Conservation (phyloP, 1,140 invertebrate genomes). For the Berghia stephanieae region DNA sequence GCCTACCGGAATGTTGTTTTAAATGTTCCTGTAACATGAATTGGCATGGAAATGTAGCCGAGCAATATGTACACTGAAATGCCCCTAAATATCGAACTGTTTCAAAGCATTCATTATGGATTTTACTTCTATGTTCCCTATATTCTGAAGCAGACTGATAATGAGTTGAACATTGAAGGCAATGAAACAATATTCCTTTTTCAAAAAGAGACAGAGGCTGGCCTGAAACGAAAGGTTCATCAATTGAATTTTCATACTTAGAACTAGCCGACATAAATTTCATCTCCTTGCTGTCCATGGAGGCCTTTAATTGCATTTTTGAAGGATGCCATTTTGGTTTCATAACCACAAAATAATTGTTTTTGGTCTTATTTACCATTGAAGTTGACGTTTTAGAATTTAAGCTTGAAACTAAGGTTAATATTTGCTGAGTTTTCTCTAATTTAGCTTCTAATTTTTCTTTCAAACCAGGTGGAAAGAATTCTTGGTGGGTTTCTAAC, state of each 20-base stretch:
- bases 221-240: neutral
- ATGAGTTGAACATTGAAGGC: constrained; percentile 4
- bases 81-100: constrained; percentile 13
- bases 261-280: constrained; percentile 3
- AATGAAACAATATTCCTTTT: constrained; percentile 22
- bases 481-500: too few relatives aligned
- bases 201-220: neutral
- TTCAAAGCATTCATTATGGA: constrained; percentile 29
- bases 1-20: constrained; percentile 23
- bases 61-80: constrained; percentile 31
- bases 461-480: too few relatives aligned
- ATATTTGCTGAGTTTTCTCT: too few relatives aligned
- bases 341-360: constrained; percentile 18
- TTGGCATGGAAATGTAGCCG: constrained; percentile 24
- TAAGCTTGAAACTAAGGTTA: too few relatives aligned
- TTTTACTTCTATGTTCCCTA: constrained; percentile 23
- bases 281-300: constrained; percentile 21
- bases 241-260: neutral
- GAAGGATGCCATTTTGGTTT: constrained; percentile 8
- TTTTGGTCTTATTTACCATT: too few relatives aligned
- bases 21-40: constrained; percentile 29
- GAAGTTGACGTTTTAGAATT: too few relatives aligned
- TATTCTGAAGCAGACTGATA: constrained; percentile 15
- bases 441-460: too few relatives aligned
- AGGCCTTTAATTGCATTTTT: constrained; percentile 5